Evolutionary conservation across 2,113 vertebrate genomes (phyloP).

Genomic region (Acinonyx jubatus): DNA sequence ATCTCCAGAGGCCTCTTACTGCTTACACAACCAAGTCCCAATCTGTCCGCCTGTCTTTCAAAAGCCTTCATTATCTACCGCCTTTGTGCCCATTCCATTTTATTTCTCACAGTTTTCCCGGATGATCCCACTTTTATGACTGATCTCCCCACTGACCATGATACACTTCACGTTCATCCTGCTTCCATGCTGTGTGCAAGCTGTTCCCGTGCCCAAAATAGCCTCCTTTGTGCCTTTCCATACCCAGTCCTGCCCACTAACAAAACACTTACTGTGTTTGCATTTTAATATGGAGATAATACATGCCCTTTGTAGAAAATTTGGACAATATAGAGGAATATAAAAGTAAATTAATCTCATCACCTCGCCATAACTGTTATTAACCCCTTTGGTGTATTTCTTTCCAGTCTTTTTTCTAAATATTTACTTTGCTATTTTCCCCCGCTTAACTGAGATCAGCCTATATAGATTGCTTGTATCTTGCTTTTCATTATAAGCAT

Average conservation of each 20-base stretch:
- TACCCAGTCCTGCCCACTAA: neutral
- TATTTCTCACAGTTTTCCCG: neutral
- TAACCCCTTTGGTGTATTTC: neutral
- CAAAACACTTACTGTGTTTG: neutral
- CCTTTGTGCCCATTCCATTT: neutral
- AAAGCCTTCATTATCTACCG: neutral
- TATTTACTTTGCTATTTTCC: neutral
- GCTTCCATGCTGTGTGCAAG: slow-evolving; percentile 42
- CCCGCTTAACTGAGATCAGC: neutral
- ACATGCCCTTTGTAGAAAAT: neutral
- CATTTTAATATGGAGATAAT: slow-evolving; percentile 20
- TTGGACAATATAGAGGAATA: neutral
- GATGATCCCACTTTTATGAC: neutral
- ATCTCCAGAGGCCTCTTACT: neutral
- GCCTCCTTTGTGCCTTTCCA: neutral
- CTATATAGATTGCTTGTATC: neutral
- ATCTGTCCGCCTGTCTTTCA: neutral
- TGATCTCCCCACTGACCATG: neutral
- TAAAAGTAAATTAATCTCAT: neutral
- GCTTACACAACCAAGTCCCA: neutral
- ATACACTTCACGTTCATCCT: neutral
- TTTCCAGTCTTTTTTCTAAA: neutral
- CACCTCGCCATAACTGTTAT: neutral
- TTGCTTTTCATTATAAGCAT: neutral
- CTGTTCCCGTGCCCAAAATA: slow-evolving; percentile 35